phyloP scores from a whole-genome alignment of 2,888 invertebrate genomes.

The Andrena bicolor region DNA sequence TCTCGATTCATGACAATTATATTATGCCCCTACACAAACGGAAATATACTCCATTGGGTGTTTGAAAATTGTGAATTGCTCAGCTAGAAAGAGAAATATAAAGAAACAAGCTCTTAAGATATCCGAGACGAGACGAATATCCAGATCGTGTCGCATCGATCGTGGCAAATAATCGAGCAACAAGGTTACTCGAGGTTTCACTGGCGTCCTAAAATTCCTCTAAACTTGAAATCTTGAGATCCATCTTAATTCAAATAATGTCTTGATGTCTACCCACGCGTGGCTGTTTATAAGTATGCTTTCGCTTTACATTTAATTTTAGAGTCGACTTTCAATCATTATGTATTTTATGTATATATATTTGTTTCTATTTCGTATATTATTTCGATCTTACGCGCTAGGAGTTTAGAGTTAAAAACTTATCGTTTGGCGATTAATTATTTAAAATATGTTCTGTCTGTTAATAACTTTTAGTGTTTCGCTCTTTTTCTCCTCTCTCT shows the following conservation, averaged over 20 bases:
- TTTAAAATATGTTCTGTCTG: conserved; percentile 84
- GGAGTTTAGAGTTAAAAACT: conserved; percentile 81
- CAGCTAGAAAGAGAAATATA: conserved; percentile 19
- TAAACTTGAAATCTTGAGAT: conserved; percentile 47
- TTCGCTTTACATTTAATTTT: conserved; percentile 80
- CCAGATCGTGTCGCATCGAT: conserved; percentile 44
- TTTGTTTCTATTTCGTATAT: conserved; percentile 70
- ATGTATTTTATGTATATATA: conserved; percentile 68
- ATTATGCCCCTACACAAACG: conserved; percentile 33
- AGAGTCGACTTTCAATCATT: conserved; percentile 84
- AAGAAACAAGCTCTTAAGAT: conserved; percentile 32
- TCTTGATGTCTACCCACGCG: conserved; percentile 60
- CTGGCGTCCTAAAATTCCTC: conserved; percentile 56
- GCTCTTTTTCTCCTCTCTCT: conserved; percentile 33
- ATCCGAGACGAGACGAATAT: conserved; percentile 43
- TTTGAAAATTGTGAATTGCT: background rate
- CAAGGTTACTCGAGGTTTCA: conserved; percentile 63
- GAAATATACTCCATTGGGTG: background rate
- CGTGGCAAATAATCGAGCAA: conserved; percentile 52
- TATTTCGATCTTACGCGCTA: conserved; percentile 81
- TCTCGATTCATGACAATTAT: conserved; percentile 48
- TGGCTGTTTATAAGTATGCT: conserved; percentile 61
- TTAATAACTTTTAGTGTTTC: conserved; percentile 64
- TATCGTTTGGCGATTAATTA: conserved; percentile 84
- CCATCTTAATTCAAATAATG: conserved; percentile 64